Conservation (phyloP, 64 coral and sea anemone species). For the Montipora sp. region DNA sequence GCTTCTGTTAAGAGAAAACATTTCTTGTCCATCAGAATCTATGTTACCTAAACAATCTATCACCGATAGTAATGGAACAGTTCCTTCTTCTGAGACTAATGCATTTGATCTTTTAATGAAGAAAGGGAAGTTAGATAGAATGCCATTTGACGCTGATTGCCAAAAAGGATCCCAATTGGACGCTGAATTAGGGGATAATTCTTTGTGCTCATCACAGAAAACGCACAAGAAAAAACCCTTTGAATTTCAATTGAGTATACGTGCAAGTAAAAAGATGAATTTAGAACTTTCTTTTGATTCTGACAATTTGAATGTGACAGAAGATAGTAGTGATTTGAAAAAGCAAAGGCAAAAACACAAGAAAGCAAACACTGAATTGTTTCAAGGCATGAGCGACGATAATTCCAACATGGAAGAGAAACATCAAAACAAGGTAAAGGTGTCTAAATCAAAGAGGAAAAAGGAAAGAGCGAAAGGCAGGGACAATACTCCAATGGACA, state of each 20-base stretch:
- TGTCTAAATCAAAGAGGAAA: slow-evolving; percentile 4
- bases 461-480: background rate
- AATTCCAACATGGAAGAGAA: background rate
- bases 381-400: background rate
- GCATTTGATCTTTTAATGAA: slow-evolving; percentile 40
- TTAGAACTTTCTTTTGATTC: background rate
- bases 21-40: background rate
- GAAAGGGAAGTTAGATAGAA: background rate
- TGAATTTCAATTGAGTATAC: slow-evolving; percentile 40
- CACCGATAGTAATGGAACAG: background rate
- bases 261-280: slow-evolving; percentile 8
- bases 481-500: background rate
- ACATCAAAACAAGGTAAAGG: background rate
- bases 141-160: background rate
- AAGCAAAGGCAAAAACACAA: background rate
- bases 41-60: background rate
- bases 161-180: background rate
- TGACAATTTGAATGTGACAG: background rate
- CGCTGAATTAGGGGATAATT: background rate
- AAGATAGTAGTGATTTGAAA: background rate
- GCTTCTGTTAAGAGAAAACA: background rate
- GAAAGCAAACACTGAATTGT: background rate
- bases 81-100: background rate
- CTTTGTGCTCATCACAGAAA: background rate
- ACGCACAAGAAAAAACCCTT: slow-evolving; percentile 28